Evolutionary conservation across 1,140 invertebrate genomes (phyloP).

Genomic region (Venturia canescens): DNA sequence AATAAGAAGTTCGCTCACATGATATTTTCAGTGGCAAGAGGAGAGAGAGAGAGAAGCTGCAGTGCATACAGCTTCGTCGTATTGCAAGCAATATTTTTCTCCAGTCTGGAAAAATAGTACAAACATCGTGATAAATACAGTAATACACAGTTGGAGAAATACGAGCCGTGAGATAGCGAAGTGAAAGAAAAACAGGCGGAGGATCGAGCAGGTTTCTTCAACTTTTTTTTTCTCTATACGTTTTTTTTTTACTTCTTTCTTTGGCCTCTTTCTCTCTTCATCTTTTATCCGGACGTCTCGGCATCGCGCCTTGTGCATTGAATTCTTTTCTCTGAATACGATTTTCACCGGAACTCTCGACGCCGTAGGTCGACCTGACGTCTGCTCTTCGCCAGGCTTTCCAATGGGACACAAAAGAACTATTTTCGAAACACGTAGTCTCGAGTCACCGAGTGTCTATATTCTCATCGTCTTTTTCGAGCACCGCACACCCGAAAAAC

Average conservation of each 20-base stretch:
- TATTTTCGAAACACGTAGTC: background rate
- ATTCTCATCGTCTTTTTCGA: background rate
- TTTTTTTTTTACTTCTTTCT: background rate
- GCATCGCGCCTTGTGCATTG: conserved; percentile 18
- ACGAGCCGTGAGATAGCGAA: conserved; percentile 7
- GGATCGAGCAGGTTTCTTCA: background rate
- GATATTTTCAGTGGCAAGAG: background rate
- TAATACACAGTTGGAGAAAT: background rate
- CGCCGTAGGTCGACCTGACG: conserved; percentile 18
- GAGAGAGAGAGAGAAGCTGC: too few relatives aligned
- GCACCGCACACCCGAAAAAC: too few relatives aligned
- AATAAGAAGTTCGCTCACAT: background rate
- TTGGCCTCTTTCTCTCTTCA: background rate
- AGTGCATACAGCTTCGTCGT: too few relatives aligned
- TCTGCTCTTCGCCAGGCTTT: background rate
- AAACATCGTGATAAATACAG: conserved; percentile 2
- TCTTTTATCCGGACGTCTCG: conserved; percentile 26
- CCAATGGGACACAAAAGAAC: conserved; percentile 3
- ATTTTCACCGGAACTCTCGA: conserved; percentile 27
- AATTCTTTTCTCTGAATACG: conserved; percentile 35
- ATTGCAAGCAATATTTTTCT: too few relatives aligned
- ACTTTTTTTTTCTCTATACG: background rate
- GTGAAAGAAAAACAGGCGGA: conserved; percentile 3
- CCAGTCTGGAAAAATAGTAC: background rate
- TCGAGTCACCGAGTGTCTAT: background rate